Conservation (phyloP, 2,113 vertebrate species). For the Rallus limicola region DNA sequence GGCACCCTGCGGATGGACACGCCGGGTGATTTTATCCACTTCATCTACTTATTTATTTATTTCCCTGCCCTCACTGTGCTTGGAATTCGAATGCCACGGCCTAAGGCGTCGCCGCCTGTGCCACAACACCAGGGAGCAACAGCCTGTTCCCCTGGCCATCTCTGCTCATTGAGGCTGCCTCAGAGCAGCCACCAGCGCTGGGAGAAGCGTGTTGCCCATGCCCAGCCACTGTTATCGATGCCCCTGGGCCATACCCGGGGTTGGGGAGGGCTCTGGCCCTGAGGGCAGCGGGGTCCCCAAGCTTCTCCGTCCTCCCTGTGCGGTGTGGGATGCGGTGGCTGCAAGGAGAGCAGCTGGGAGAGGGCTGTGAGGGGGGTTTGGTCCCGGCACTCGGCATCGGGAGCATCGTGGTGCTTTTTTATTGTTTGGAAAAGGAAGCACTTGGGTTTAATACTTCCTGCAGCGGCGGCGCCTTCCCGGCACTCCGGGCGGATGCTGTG, state of each 20-base stretch:
- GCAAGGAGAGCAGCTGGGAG: background rate
- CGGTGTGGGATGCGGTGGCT: rapidly evolving
- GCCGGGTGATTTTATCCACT: background rate
- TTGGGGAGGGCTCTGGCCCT: rapidly evolving
- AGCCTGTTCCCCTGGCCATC: rapidly evolving
- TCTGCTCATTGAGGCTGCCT: too few species aligned
- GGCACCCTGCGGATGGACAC: rapidly evolving
- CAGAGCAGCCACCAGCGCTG: rapidly evolving
- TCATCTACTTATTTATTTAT: too few species aligned
- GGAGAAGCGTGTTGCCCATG: rapidly evolving
- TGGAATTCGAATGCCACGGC: background rate
- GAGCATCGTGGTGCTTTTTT: background rate
- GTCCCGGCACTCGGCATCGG: background rate
- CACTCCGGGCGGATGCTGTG: background rate
- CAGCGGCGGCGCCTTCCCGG: background rate
- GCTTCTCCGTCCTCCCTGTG: background rate
- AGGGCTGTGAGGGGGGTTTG: background rate
- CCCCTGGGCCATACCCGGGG: background rate
- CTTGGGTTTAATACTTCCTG: constrained; percentile 71
- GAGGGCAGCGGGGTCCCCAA: background rate
- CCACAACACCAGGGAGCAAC: rapidly evolving
- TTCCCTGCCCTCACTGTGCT: background rate
- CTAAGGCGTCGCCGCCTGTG: rapidly evolving
- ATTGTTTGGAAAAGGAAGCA: constrained; percentile 77
- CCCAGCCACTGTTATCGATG: rapidly evolving